Evolutionary conservation across 2,113 vertebrate species (phyloP).

Genomic region (Galemys pyrenaicus): DNA sequence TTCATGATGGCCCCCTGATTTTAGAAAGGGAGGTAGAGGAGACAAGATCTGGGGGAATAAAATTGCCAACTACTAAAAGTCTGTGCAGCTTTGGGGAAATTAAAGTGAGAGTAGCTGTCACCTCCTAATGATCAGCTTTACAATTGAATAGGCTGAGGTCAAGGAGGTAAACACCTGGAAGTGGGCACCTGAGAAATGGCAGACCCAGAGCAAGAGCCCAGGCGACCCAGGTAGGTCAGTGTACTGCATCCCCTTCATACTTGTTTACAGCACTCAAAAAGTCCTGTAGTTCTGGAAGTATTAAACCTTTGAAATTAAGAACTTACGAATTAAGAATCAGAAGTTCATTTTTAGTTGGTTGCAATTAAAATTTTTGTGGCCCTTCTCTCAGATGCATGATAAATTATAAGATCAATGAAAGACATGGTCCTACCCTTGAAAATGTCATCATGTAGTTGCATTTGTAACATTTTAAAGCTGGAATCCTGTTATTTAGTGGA

Average conservation of each 20-base stretch:
- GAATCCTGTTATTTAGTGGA: background rate
- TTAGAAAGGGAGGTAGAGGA: background rate
- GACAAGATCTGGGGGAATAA: background rate
- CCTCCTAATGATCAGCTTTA: background rate
- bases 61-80: background rate
- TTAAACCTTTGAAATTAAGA: background rate
- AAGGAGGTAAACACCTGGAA: background rate
- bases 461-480: background rate
- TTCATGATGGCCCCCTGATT: background rate
- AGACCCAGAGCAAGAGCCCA: background rate
- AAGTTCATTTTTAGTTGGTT: background rate
- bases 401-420: background rate
- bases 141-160: background rate
- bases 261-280: background rate
- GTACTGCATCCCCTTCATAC: background rate
- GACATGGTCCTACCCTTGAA: background rate
- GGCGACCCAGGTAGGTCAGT: background rate
- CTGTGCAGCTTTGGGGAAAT: background rate
- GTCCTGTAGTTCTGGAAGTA: fast-evolving
- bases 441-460: background rate
- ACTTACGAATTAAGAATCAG: background rate
- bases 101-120: background rate
- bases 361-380: background rate
- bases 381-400: too few relatives aligned
- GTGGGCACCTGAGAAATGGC: background rate